phyloP scores from a whole-genome alignment of 2,113 vertebrate species.

The Cheilinus undulatus region DNA sequence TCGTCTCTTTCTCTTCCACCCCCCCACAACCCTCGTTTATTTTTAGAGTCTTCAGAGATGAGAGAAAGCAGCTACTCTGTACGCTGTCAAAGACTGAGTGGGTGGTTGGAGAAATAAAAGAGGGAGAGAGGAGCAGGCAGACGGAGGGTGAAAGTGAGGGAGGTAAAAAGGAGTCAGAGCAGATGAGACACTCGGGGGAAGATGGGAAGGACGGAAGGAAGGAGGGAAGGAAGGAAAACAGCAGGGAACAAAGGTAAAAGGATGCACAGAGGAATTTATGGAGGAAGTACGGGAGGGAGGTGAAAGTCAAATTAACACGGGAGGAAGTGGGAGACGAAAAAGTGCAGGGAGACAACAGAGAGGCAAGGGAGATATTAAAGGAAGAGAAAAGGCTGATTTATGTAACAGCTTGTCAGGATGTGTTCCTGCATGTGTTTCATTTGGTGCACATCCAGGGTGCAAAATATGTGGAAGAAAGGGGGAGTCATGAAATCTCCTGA shows the following conservation, averaged over 20 bases:
- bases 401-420: conserved; percentile 38
- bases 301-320: conserved; percentile 43
- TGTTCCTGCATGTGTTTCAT: conserved; percentile 12
- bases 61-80: conserved; percentile 69
- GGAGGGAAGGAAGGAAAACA: conserved; percentile 28
- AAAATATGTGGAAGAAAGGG: too few species aligned
- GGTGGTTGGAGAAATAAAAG: conserved; percentile 42
- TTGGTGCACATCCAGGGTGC: not conserved
- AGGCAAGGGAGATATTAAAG: conserved; percentile 8
- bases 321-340: conserved; percentile 2
- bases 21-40: conserved; percentile 61
- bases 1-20: conserved; percentile 28
- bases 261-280: conserved; percentile 45
- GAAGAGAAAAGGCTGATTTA: conserved; percentile 23
- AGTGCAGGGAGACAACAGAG: conserved; percentile 7
- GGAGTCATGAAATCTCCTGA: too few species aligned
- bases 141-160: conserved; percentile 21
- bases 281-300: conserved; percentile 27
- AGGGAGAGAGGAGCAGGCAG: conserved; percentile 33
- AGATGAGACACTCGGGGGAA: conserved; percentile 54
- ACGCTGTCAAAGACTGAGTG: conserved; percentile 70
- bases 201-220: conserved; percentile 32
- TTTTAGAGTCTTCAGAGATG: conserved; percentile 73
- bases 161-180: conserved; percentile 52
- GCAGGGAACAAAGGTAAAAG: conserved; percentile 29